Evolutionary conservation across 2,113 vertebrate species (phyloP).

Genomic region (Albula glossodonta): DNA sequence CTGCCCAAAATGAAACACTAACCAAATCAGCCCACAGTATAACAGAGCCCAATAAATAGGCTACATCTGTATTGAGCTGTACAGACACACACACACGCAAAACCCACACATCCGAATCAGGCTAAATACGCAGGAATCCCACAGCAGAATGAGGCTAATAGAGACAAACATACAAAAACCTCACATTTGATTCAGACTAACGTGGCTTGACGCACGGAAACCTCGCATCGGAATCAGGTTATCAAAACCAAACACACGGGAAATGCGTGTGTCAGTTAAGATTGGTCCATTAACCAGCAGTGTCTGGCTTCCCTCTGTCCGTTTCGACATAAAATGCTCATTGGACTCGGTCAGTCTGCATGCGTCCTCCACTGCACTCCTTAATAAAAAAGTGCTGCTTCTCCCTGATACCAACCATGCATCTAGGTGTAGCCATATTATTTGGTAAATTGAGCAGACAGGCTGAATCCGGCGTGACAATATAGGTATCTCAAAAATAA

Average conservation of each 20-base stretch:
- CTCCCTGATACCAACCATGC: slow-evolving; percentile 14
- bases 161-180: slow-evolving; percentile 14
- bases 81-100: not conserved
- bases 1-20: not conserved
- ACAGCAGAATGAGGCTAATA: not conserved
- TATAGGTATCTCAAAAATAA: not conserved
- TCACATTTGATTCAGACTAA: no score
- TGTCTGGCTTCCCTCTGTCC: slow-evolving; percentile 6
- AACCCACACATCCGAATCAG: not conserved
- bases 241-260: not conserved
- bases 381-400: slow-evolving; percentile 14
- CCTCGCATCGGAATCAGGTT: not conserved
- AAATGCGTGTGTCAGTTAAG: not conserved
- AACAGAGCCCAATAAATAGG: not conserved
- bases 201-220: not conserved
- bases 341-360: slow-evolving; percentile 17
- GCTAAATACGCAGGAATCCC: not conserved
- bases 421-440: slow-evolving; percentile 31
- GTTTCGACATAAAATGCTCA: slow-evolving; percentile 6
- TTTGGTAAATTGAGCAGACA: not conserved
- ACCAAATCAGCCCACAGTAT: not conserved
- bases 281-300: not conserved
- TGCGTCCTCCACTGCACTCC: slow-evolving; percentile 36
- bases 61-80: not conserved
- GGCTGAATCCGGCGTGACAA: not conserved